phyloP scores from a whole-genome alignment of 2,888 invertebrate species.

The Caenorhabditis doughertyi region DNA sequence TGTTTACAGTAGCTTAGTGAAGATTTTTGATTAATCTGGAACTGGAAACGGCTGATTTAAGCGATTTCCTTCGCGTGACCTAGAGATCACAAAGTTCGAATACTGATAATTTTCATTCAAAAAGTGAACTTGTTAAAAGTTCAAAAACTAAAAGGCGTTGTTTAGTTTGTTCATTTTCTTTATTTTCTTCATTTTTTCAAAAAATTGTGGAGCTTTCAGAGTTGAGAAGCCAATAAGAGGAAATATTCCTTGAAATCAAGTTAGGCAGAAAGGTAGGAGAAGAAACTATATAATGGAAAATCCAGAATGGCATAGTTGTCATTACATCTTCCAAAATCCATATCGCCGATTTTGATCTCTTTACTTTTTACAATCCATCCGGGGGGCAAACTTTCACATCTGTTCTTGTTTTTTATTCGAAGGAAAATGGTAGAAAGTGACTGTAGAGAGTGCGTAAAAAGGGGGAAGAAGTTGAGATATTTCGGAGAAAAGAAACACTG shows the following conservation, averaged over 20 bases:
- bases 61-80: background rate
- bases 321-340: constrained; percentile 16
- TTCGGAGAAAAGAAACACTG: constrained; percentile 24
- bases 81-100: constrained; percentile 1
- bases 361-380: constrained; percentile 38
- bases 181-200: too few species aligned
- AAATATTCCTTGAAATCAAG: too few species aligned
- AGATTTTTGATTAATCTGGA: constrained; percentile 10
- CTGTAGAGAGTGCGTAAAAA: constrained; percentile 41
- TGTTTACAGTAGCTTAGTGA: too few species aligned
- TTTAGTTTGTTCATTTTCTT: too few species aligned
- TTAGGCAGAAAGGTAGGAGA: constrained; percentile 15
- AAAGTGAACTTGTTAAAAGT: too few species aligned
- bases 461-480: constrained; percentile 49
- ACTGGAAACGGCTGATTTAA: background rate
- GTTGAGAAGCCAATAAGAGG: too few species aligned
- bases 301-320: constrained; percentile 35
- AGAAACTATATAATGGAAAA: background rate
- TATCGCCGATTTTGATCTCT: constrained; percentile 42
- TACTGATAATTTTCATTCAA: too few species aligned
- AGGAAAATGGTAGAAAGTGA: constrained; percentile 48
- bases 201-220: too few species aligned
- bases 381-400: constrained; percentile 34
- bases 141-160: too few species aligned
- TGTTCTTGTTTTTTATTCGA: constrained; percentile 10